Base-by-base conservation (phyloP, 2,113 vertebrate species). In the Atrichornis clamosus region DNA sequence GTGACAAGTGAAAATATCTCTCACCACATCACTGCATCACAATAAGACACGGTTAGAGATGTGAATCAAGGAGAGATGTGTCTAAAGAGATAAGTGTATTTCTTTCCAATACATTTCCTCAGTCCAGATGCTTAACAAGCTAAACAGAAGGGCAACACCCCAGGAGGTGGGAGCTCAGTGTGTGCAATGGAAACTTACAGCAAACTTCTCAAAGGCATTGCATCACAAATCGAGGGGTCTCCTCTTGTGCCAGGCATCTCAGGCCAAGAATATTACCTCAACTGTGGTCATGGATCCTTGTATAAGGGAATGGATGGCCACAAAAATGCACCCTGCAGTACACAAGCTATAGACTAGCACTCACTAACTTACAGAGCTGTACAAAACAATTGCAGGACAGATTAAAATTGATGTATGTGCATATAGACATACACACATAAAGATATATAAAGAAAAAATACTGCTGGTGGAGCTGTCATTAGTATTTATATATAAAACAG, bases 221-320 rank as follows among this genome's bases (percentile, higher is more conserved):
- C 28, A 41, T 15, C 72, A 60, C n/a, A 87, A 42, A 41, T 0
- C 2, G 33, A 78, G 52, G 13, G 15, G 39, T 24, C 44, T 33
- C 2, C 12, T 63, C 42, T 23, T 2, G 0, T 17, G 47, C 18
- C 28, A 47, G 42, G 35, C 35, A 75, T 10, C 67, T 70, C 44
- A 11, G 47, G 37, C 23, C 32, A 81, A 15, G 20, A n/a, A 10
- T 7, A 19, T 11, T 1, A 23, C 28, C 59, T 70, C 52, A 47
- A 0, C 7, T 82, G 32, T 59, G 42, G 21, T 23, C 11, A 2
- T 35, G 44, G 53, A 39, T 32, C 27, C 62, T 52, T 0, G 3
- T 10, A 11, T 11, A 30, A 46, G 63, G 62, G 35, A 80, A 75
- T 1, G 21, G 37, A 37, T 56, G 62, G 5, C 65, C 52, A 23